Base-by-base conservation (phyloP, 2,113 vertebrate species). In the Strix uralensis region DNA sequence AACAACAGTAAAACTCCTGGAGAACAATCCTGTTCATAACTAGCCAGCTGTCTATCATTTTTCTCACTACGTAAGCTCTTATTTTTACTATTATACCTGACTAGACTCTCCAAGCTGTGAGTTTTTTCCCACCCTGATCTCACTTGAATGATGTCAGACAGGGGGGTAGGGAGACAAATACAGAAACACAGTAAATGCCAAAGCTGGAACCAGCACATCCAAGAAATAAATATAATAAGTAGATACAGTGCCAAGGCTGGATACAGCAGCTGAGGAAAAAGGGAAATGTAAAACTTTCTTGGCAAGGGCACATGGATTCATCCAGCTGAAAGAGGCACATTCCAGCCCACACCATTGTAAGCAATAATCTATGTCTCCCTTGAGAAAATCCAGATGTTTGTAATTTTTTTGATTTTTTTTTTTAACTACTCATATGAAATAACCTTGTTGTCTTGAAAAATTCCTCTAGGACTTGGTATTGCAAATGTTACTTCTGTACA, bases 201-300 rank as follows among this genome's bases (percentile, higher is more conserved):
- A 85, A 92, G 61, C 71, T 97, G 78, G 58, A 94, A 94, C 21
- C 30, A 92, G 78, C 34, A 78, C 71, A 84, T 78, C 58, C 88
- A 86, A 95, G 81, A 96, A 95, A 91, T 72, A 91, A 97, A 86
- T 92, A 95, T 91, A 97, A 96, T 95, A 75, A 96, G 69, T 10
- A 86, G 51, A 87, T 57, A 25, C 19, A 38, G 65, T 95, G 97
- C 96, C 97, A 97, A 96, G 40, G 87, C 82, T 97, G 92, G 96
- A 97, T 94, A 94, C 93, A 94, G 94, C 95, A 97, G 94, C 96
- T 1, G 84, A 97, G 80, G 61, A 95, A 97, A 96, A 97, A 94
- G 92, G 94, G 96, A 97, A 97, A 97, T 94, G 86, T 97, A 96
- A 95, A 96, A 95, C 90, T 66, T 91, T 97, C 83, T 97, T 98